Evolutionary conservation across 2,797 vertebrate genomes (phyloP).

Genomic region (Gobio occitaniae): DNA sequence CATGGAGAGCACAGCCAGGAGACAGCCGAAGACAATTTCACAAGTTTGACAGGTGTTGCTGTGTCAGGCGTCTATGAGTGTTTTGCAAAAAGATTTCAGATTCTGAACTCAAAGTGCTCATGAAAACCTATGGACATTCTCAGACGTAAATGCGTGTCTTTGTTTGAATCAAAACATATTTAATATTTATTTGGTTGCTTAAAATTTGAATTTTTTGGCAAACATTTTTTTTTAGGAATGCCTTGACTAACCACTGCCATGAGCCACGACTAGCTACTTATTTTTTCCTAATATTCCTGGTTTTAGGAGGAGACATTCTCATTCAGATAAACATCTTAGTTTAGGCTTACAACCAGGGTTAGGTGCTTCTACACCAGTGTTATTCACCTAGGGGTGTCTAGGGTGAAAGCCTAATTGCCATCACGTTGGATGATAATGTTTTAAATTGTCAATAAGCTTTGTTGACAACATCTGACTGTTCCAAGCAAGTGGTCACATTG

Average conservation of each 20-base stretch:
- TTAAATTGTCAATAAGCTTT: too few relatives aligned
- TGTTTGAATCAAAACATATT: not conserved
- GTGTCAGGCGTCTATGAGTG: slow-evolving; percentile 37
- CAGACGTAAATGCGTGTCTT: not conserved
- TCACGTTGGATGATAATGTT: too few relatives aligned
- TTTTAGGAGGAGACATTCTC: not conserved
- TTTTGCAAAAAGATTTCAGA: slow-evolving; percentile 32
- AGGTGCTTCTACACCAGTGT: too few relatives aligned
- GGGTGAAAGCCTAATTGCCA: too few relatives aligned
- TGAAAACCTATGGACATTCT: slow-evolving; percentile 2
- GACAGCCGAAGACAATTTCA: slow-evolving; percentile 60
- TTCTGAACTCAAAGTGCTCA: not conserved
- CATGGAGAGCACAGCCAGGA: slow-evolving; percentile 38
- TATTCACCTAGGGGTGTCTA: too few relatives aligned
- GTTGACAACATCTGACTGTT: too few relatives aligned
- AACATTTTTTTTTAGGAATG: too few relatives aligned
- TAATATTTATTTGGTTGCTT: not conserved
- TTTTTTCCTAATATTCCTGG: not conserved
- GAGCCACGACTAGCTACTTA: not conserved
- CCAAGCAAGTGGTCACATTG: too few relatives aligned
- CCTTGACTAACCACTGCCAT: not conserved
- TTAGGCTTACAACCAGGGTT: too few relatives aligned
- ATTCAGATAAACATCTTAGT: not conserved
- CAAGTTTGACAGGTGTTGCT: slow-evolving; percentile 56
- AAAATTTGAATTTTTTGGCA: not conserved